phyloP scores from a whole-genome alignment of 2,797 vertebrate species.

The Alca torda region DNA sequence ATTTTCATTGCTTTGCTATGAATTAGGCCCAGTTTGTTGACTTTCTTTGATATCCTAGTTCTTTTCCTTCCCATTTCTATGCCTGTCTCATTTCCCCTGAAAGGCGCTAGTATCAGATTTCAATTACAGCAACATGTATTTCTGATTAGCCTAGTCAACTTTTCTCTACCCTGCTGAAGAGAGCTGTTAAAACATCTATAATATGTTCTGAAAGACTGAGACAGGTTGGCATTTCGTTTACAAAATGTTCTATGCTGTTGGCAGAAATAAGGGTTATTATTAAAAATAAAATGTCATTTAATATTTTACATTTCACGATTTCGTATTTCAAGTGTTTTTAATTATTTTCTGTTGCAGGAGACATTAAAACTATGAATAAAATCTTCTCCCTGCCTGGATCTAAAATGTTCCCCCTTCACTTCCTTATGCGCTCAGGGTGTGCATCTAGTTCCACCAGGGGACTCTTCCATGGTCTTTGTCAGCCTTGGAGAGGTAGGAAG shows the following conservation, averaged over 20 bases:
- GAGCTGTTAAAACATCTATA: neutral
- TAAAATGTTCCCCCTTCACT: neutral
- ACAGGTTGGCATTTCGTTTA: neutral
- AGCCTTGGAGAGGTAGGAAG: neutral
- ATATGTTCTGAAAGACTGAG: neutral
- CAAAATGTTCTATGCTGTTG: neutral
- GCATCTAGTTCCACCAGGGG: neutral
- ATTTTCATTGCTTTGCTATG: neutral
- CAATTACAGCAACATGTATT: neutral
- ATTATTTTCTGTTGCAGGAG: neutral
- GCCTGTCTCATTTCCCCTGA: neutral
- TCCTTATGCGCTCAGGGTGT: neutral
- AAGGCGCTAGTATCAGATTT: neutral
- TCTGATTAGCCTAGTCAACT: neutral
- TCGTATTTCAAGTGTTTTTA: neutral
- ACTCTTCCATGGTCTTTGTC: neutral
- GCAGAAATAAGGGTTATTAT: neutral
- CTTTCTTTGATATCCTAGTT: neutral
- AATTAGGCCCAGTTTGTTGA: neutral
- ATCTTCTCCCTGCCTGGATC: neutral
- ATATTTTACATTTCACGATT: neutral
- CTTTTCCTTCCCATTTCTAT: neutral
- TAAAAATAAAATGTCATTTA: conserved; percentile 1
- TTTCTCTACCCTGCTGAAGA: neutral
- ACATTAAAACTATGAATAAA: neutral